These are phyloP conservation scores for Paraescarpia echinospica DNA, from an alignment of 1,140 invertebrate genomes.

Conservation along the genomic window DNA sequence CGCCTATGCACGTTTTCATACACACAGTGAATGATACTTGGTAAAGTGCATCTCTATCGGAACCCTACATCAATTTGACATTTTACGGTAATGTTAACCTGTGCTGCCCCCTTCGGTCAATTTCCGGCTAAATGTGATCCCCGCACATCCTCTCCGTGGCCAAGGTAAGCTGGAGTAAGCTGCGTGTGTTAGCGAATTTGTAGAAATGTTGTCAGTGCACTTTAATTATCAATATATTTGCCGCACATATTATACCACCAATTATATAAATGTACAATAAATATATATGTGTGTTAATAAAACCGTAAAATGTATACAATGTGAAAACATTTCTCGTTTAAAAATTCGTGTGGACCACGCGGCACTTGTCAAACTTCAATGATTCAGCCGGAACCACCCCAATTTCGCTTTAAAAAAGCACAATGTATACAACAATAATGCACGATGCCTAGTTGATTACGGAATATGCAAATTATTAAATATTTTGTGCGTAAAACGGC, in stretches of 20 bases:
- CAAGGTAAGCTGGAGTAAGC: not conserved
- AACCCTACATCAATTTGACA: not conserved
- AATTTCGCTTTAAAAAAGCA: too few relatives aligned
- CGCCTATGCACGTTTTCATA: too few relatives aligned
- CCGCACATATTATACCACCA: not conserved
- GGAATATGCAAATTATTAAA: too few relatives aligned
- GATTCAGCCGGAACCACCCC: too few relatives aligned
- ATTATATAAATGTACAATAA: not conserved
- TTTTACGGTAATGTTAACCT: not conserved
- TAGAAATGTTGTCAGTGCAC: not conserved
- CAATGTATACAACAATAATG: too few relatives aligned
- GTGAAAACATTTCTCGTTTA: not conserved
- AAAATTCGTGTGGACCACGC: not conserved
- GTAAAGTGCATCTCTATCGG: not conserved
- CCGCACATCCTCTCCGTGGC: not conserved
- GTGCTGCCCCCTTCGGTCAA: slow-evolving; percentile 2
- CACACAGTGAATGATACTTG: too few relatives aligned
- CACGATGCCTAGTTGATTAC: too few relatives aligned
- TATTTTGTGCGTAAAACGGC: too few relatives aligned
- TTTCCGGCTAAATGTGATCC: not conserved
- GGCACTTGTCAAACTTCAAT: not conserved
- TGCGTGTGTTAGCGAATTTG: not conserved
- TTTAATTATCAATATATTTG: not conserved
- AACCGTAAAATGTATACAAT: not conserved
- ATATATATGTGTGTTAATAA: not conserved